These are phyloP conservation scores for Himantopus leucocephalus DNA, from an alignment of 2,113 vertebrate genomes.

Conservation along the genomic window DNA sequence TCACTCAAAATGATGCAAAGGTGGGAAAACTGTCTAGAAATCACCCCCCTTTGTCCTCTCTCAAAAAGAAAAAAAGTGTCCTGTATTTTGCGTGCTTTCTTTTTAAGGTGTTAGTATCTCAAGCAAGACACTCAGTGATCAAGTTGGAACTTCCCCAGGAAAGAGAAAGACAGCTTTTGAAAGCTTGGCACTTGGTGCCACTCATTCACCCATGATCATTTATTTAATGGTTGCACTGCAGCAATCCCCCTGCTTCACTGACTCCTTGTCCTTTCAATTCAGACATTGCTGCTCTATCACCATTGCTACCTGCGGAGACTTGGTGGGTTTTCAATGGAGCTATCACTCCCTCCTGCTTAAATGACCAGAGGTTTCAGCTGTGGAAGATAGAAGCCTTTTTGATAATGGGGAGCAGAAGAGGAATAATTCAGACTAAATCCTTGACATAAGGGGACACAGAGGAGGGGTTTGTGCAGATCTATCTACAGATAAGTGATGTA, in stretches of 20 bases:
- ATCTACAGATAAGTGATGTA: neutral
- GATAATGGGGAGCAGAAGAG: neutral
- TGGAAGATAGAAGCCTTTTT: neutral
- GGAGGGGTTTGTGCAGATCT: neutral
- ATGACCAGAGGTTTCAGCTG: neutral
- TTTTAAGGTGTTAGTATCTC: neutral
- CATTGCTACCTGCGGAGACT: neutral
- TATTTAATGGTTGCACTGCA: neutral
- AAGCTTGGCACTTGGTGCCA: neutral
- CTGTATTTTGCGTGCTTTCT: neutral
- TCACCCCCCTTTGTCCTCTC: neutral
- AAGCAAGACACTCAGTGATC: neutral
- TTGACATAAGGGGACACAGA: neutral
- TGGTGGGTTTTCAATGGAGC: neutral
- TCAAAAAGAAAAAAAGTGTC: neutral
- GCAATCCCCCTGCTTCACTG: neutral
- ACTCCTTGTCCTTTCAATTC: neutral
- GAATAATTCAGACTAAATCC: neutral
- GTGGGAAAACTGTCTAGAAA: neutral
- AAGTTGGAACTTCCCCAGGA: neutral
- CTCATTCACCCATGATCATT: neutral
- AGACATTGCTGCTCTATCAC: neutral
- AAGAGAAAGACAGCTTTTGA: neutral
- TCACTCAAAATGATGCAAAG: neutral
- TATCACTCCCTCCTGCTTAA: neutral